A percentile compares a stretch with the other conserved stretches of the same genome.
Evolutionary conservation across 1,140 invertebrate genomes (phyloP).

Genomic region (Macrobrachium rosenbergii): DNA sequence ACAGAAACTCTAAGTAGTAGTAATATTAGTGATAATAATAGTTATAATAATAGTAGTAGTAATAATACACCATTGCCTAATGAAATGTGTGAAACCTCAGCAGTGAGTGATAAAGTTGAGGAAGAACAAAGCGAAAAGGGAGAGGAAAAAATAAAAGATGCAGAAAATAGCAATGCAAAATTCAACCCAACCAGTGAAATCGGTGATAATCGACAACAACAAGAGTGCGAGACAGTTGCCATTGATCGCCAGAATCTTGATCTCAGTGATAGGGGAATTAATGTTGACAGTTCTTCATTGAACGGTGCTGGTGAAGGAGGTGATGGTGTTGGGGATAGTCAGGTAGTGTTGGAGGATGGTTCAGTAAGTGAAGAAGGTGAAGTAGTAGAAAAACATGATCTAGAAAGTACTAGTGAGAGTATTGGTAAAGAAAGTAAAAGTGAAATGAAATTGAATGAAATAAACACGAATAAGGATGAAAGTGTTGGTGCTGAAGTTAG

Average conservation of each 20-base stretch:
- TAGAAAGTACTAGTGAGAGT: slow-evolving; percentile 25
- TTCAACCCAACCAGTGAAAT: background rate
- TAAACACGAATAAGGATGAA: background rate
- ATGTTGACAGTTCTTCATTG: background rate
- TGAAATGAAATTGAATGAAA: background rate
- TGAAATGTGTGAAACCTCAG: no score
- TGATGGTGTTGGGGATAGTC: background rate
- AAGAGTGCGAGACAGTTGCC: slow-evolving; percentile 9
- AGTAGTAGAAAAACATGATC: slow-evolving; percentile 18
- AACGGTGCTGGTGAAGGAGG: slow-evolving; percentile 5
- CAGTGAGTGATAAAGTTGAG: background rate
- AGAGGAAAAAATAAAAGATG: background rate
- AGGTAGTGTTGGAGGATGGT: slow-evolving; percentile 2
- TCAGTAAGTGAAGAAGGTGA: background rate
- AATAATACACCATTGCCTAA: background rate
- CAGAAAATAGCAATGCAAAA: background rate
- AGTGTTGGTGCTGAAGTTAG: background rate
- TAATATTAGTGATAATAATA: background rate
- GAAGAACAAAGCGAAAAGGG: background rate
- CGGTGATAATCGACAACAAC: background rate
- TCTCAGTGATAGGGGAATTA: background rate
- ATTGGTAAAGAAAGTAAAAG: slow-evolving; percentile 12
- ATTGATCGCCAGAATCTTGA: slow-evolving; percentile 6
- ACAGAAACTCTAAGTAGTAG: background rate
- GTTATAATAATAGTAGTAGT: background rate